Conservation (phyloP, 2,888 invertebrate species). For the Eucera pruinosa region DNA sequence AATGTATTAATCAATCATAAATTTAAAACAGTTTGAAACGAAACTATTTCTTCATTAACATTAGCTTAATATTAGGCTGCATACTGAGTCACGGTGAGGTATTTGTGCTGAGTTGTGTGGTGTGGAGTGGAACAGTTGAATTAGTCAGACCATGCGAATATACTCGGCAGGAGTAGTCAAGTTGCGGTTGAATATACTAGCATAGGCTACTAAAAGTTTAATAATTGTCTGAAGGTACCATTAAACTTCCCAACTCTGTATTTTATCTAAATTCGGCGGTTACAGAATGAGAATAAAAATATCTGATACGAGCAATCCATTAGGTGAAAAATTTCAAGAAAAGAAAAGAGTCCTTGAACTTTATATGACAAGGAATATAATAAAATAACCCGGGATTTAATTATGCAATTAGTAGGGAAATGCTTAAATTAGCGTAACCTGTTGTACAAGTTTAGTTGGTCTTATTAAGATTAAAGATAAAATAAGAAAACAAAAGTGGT, state of each 20-base stretch:
- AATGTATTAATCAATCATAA: no score
- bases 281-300: neutral
- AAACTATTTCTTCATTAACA: neutral
- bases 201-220: neutral
- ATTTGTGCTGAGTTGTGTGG: neutral
- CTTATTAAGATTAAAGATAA: neutral
- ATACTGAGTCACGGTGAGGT: neutral
- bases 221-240: neutral
- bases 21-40: neutral
- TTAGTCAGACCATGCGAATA: constrained; percentile 4
- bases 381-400: neutral
- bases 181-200: neutral
- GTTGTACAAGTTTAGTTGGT: neutral
- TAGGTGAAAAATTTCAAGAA: neutral
- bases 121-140: neutral
- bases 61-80: neutral
- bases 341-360: neutral
- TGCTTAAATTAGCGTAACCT: neutral
- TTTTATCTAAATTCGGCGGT: neutral
- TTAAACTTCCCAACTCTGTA: neutral
- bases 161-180: neutral
- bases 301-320: neutral
- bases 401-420: neutral
- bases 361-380: neutral
- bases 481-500: neutral